Conservation (phyloP, 1,140 invertebrate genomes). For the Drosophila sechellia region DNA sequence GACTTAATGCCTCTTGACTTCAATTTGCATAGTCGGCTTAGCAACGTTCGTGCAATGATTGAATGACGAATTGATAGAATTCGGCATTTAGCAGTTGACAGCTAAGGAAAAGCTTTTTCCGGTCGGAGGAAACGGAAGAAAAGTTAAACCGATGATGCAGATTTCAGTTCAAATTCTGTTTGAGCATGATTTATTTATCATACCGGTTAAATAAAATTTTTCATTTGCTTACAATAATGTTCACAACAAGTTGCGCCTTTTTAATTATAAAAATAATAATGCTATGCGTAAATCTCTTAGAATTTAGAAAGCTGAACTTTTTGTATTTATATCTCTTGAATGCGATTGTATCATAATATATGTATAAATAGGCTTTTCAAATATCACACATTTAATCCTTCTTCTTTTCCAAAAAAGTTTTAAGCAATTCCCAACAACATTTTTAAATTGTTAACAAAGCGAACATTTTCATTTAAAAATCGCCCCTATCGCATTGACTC, state of each 20-base stretch:
- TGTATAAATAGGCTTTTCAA: too few relatives aligned
- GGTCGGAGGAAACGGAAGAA: background rate
- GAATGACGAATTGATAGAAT: constrained; percentile 50
- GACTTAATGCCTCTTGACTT: constrained; percentile 60
- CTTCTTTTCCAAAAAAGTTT: too few relatives aligned
- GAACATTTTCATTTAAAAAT: background rate
- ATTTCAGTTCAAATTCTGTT: constrained; percentile 5
- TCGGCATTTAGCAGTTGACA: constrained; percentile 33
- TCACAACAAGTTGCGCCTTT: too few relatives aligned
- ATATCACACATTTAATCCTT: too few relatives aligned
- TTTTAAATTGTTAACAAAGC: constrained; percentile 22
- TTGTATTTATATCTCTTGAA: background rate
- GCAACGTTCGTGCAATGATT: constrained; percentile 39
- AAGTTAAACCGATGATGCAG: constrained; percentile 15
- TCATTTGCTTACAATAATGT: background rate
- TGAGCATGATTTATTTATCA: constrained; percentile 20
- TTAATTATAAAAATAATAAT: too few relatives aligned
- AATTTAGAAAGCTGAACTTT: background rate
- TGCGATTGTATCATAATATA: too few relatives aligned
- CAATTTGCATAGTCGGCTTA: constrained; percentile 63
- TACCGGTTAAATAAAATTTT: constrained; percentile 10
- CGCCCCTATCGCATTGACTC: constrained; percentile 21
- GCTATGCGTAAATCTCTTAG: too few relatives aligned
- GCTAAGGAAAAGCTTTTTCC: constrained; percentile 7
- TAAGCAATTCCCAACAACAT: background rate